Evolutionary conservation across 2,113 vertebrate species (phyloP).

Genomic region (Coryphaenoides rupestris): DNA sequence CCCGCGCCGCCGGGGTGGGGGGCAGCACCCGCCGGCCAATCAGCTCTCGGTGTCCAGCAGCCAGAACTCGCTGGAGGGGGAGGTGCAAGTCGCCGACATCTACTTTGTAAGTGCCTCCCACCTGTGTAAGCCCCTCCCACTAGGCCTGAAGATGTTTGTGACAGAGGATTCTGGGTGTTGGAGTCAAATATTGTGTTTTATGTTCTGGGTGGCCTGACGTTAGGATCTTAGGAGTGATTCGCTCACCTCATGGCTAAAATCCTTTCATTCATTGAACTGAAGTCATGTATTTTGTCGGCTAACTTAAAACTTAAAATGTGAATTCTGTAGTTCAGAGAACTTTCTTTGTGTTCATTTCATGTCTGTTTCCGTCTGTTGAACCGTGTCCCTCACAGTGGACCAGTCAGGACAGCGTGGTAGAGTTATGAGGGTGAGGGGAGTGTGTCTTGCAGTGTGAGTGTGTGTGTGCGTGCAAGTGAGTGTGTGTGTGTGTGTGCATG

Average conservation of each 20-base stretch:
- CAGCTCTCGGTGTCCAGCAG: constrained; percentile 85
- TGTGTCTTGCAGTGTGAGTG: not conserved
- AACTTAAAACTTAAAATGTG: too few species aligned
- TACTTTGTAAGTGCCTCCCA: constrained; percentile 89
- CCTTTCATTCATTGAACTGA: too few species aligned
- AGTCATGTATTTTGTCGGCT: too few species aligned
- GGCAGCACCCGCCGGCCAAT: constrained; percentile 62
- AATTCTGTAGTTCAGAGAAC: too few species aligned
- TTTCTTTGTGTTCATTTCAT: not conserved
- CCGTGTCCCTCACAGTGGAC: constrained; percentile 60
- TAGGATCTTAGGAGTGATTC: too few species aligned
- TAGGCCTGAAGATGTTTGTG: too few species aligned
- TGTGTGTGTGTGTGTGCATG: not conserved
- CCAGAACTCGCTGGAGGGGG: constrained; percentile 86
- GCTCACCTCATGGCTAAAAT: too few species aligned
- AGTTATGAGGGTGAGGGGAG: constrained; percentile 72
- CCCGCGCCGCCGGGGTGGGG: too few species aligned
- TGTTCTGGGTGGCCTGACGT: too few species aligned
- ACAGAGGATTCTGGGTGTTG: too few species aligned
- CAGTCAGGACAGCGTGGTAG: constrained; percentile 72
- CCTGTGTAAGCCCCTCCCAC: not conserved
- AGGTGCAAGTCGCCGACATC: constrained; percentile 86
- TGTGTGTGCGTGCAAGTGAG: not conserved
- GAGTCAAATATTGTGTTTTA: too few species aligned
- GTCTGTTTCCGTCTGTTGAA: constrained; percentile 17